phyloP scores from a whole-genome alignment of 2,888 invertebrate genomes.

The Nasonovia ribisnigri region DNA sequence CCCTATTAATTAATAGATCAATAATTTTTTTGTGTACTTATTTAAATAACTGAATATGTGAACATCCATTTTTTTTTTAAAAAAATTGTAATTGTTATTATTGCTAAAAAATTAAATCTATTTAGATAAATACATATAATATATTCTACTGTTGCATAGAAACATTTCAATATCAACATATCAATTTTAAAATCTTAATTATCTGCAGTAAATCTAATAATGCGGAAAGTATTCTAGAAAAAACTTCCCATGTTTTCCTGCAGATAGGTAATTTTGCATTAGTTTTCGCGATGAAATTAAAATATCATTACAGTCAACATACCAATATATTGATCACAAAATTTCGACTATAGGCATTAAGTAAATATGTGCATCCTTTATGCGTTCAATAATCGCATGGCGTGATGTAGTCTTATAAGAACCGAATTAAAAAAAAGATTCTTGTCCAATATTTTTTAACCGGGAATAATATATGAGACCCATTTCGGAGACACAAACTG shows the following conservation, averaged over 20 bases:
- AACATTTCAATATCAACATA: neutral
- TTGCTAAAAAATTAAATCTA: neutral
- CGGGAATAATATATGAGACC: neutral
- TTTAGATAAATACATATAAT: neutral
- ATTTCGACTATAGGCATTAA: neutral
- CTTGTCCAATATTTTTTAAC: neutral
- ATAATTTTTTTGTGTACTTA: neutral
- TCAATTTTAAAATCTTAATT: neutral
- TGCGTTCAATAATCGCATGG: neutral
- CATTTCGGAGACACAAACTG: neutral
- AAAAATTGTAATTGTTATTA: neutral
- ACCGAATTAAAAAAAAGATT: neutral
- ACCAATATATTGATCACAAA: neutral
- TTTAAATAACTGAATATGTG: neutral
- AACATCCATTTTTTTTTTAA: neutral
- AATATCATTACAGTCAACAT: neutral
- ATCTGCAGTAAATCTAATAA: neutral
- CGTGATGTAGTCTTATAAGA: neutral
- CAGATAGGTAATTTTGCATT: neutral
- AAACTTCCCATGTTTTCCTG: neutral
- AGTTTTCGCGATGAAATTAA: neutral
- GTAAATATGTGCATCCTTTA: neutral
- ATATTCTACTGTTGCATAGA: neutral
- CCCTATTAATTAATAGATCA: neutral
- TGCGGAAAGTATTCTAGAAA: neutral